These are phyloP conservation scores for Platycheirus rosarum DNA, from an alignment of 2,888 invertebrate genomes.

Conservation along the genomic window DNA sequence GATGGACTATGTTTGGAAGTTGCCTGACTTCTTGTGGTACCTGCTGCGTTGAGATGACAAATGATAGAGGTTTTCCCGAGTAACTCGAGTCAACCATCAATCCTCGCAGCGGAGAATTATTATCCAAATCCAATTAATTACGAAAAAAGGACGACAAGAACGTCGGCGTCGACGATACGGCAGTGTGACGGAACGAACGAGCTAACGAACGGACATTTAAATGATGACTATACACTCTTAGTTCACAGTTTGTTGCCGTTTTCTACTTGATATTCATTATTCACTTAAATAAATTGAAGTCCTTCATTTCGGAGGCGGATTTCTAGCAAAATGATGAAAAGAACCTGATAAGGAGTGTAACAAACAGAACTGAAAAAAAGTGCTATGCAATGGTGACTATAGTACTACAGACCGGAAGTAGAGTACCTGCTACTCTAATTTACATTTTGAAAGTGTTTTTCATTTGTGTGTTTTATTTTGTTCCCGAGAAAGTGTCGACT, in stretches of 20 bases:
- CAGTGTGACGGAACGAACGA: not conserved
- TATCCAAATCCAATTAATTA: slow-evolving; percentile 74
- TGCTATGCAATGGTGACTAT: slow-evolving; percentile 67
- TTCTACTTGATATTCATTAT: slow-evolving; percentile 69
- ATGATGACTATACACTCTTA: slow-evolving; percentile 44
- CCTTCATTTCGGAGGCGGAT: slow-evolving; percentile 40
- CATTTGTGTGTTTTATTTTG: no score
- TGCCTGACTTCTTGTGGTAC: slow-evolving; percentile 50
- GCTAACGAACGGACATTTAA: not conserved
- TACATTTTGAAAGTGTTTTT: slow-evolving; percentile 50
- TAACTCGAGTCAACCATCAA: slow-evolving; percentile 68
- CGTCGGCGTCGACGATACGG: slow-evolving; percentile 1
- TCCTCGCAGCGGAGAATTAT: slow-evolving; percentile 69
- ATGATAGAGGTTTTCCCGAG: slow-evolving; percentile 58
- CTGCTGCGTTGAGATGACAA: slow-evolving; percentile 72
- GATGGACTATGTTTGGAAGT: slow-evolving; percentile 2
- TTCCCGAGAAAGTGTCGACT: slow-evolving; percentile 52
- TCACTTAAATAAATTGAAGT: slow-evolving; percentile 71
- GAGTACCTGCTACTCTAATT: slow-evolving; percentile 65
- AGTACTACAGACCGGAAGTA: slow-evolving; percentile 51
- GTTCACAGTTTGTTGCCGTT: slow-evolving; percentile 60
- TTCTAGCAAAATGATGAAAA: slow-evolving; percentile 39
- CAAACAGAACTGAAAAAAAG: slow-evolving; percentile 32
- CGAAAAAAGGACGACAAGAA: slow-evolving; percentile 17
- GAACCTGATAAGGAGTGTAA: slow-evolving; percentile 38